Evolutionary conservation across 2,888 invertebrate species (phyloP), one percentile per base, ranked within the genome.

Genomic region (Carabus problematicus): DNA sequence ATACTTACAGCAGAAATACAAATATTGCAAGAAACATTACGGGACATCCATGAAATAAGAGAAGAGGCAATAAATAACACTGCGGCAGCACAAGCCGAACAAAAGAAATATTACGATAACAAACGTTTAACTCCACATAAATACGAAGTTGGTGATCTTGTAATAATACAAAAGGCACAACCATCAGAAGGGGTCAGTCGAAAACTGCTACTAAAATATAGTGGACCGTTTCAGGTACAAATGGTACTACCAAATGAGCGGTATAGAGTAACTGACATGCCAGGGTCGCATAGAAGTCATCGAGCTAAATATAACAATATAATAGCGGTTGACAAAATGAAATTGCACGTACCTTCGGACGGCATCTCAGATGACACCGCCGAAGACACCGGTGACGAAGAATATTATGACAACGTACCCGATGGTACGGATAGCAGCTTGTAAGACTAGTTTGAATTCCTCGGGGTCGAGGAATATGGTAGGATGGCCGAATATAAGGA

Each of bases 131-230:
- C 41, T 12, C 14, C 59, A 12, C n/a, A 18, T 7, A 41, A 41
- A 14, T 60, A 40, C 18, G 18, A 42, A 45, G 45, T 45, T 7
- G 45, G 45, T 9, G 61, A 62, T 29, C 47, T 47, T 11, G 49
- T 62, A 12, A 9, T 49, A 19, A 39, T 62, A 19, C 6, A 29
- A 7, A 62, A 62, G 29, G 39, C 18, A 19, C 18, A 43, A 60
- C 16, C 18, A 11, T 9, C 71, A 45, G 71, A 72, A 11, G 72
- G 73, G 16, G 11, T 56, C 0, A 72, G 72, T 52, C 70, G 64
- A 41, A 74, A 73, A 52, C 41, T 72, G 29, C 6, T 72, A 55
- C 47, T 14, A 6, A 9, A 6, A 3, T 47, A 6, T 47, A 14
- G 6, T 6, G 47, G 47, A 47, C 47, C 47, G 14, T 47, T 47